These are phyloP conservation scores for Saccostrea echinata DNA, from an alignment of 1,140 invertebrate species.

Conservation along the genomic window DNA sequence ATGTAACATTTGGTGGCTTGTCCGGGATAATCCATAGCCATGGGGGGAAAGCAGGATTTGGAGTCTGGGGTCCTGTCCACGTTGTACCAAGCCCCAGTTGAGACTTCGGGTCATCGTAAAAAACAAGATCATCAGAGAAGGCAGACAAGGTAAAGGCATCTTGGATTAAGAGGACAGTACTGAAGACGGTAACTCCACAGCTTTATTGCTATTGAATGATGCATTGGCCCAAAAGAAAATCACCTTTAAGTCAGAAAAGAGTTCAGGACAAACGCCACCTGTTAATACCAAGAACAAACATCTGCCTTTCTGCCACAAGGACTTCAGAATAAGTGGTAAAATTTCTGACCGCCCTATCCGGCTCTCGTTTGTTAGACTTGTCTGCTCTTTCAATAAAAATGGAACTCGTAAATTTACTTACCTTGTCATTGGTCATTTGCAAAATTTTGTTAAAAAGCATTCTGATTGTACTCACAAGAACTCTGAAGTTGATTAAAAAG, in stretches of 20 bases:
- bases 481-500: no score
- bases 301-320: neutral
- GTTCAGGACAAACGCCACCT: neutral
- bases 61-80: neutral
- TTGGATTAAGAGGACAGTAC: neutral
- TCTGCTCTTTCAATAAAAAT: slow-evolving; percentile 36
- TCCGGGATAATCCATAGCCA: no score
- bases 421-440: no score
- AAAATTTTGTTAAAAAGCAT: no score
- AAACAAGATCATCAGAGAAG: neutral
- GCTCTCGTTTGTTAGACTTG: slow-evolving; percentile 41
- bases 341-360: slow-evolving; percentile 33
- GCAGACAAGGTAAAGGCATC: neutral
- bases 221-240: neutral
- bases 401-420: no score
- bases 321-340: slow-evolving; percentile 51
- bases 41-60: no score
- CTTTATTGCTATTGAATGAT: neutral
- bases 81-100: slow-evolving; percentile 15
- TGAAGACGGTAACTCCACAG: neutral
- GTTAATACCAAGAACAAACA: neutral
- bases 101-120: neutral
- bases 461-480: neutral
- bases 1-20: no score
- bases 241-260: neutral